phyloP scores from a whole-genome alignment of 2,888 invertebrate genomes.

The Plagiodera versicolora region DNA sequence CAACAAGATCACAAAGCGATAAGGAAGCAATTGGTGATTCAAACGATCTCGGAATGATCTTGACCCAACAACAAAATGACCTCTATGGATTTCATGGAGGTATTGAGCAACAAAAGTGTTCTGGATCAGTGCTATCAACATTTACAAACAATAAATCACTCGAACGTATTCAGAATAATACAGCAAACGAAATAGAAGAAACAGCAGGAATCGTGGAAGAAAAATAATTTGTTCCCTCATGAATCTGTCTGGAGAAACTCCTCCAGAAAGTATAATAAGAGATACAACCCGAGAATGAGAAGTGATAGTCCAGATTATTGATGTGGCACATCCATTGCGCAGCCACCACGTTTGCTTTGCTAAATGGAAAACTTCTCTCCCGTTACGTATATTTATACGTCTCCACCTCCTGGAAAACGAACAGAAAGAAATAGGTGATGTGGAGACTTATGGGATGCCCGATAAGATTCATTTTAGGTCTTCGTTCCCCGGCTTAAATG shows the following conservation, averaged over 20 bases:
- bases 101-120: too few relatives aligned
- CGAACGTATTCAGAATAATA: not conserved
- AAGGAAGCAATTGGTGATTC: too few relatives aligned
- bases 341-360: constrained; percentile 51
- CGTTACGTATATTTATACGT: constrained; percentile 55
- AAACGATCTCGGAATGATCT: too few relatives aligned
- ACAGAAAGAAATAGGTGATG: constrained; percentile 58
- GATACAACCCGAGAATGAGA: constrained; percentile 40
- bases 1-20: too few relatives aligned
- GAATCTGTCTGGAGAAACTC: constrained; percentile 9
- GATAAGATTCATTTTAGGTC: constrained; percentile 58
- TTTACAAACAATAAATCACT: not conserved
- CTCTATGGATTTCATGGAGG: too few relatives aligned
- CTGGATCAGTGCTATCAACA: too few relatives aligned
- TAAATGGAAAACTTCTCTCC: constrained; percentile 57
- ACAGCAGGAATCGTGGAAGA: not conserved
- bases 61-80: too few relatives aligned
- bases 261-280: constrained; percentile 22
- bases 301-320: constrained; percentile 46
- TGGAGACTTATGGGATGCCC: constrained; percentile 58
- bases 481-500: constrained; percentile 45
- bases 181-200: not conserved
- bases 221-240: constrained; percentile 15
- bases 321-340: constrained; percentile 48
- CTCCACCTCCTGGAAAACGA: constrained; percentile 54